These are phyloP conservation scores for Sinelater perroti DNA, from an alignment of 2,888 invertebrate species.

Conservation along the genomic window DNA sequence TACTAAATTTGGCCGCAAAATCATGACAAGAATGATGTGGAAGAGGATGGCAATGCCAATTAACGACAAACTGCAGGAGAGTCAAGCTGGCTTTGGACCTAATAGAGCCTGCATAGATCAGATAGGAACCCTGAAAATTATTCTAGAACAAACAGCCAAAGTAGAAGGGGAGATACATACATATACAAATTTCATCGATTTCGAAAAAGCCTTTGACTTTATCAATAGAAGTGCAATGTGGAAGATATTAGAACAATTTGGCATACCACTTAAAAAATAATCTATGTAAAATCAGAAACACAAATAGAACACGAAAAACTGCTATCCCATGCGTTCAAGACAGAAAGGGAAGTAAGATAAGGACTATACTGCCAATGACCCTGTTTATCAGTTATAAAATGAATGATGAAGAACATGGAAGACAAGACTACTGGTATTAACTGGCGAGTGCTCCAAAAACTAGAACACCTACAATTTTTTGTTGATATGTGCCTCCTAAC, in stretches of 20 bases:
- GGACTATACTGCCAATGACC: too few relatives aligned
- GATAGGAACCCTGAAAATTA: too few relatives aligned
- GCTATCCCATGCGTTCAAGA: too few relatives aligned
- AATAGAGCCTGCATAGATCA: background rate
- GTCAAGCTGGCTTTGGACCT: too few relatives aligned
- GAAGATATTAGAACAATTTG: background rate
- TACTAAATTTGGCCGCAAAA: background rate
- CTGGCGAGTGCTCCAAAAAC: too few relatives aligned
- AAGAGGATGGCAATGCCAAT: background rate
- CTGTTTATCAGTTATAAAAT: too few relatives aligned
- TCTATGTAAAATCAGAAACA: background rate
- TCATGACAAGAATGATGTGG: background rate
- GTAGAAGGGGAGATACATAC: background rate
- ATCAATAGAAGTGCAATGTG: background rate
- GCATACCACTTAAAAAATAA: background rate
- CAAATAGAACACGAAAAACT: background rate
- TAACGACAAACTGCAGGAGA: too few relatives aligned
- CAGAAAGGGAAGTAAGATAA: background rate
- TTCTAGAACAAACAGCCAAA: background rate
- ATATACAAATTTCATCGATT: background rate
- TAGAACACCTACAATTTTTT: too few relatives aligned
- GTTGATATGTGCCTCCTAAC: too few relatives aligned
- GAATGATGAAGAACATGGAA: too few relatives aligned
- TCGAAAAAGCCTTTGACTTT: too few relatives aligned
- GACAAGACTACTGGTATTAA: background rate